Base-by-base conservation (phyloP, 2,113 vertebrate genomes). In the Spea bombifrons region DNA sequence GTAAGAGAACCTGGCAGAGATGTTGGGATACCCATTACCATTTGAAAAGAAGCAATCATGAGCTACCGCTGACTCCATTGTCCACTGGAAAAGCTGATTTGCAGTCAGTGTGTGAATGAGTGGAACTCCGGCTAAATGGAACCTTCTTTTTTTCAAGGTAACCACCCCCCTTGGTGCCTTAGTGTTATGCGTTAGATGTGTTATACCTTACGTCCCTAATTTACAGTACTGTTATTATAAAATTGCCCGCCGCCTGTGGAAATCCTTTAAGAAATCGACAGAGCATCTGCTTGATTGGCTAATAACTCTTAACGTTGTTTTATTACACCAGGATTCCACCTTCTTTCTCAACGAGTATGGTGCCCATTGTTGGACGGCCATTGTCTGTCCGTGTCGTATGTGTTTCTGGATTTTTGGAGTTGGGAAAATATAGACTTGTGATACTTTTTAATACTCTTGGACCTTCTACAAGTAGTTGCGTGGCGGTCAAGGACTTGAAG, bases 11-110 rank as follows among this genome's bases (percentile, higher is more conserved):
- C 93, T 94, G 93, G 94, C 94, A 94, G 92, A 94, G 89, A 95
- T 95, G 94, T 93, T 94, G 92, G 94, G 93, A 91, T 94, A 86
- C 83, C 89, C 92, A 98, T 98, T 99, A 96, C 95, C 97, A 98
- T 99, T 94, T 97, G 96, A 98, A 98, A 98, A 92, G 96, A 96
- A 91, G 95, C 95, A 97, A 98, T 98, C 96, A 97, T 92, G 93
- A 94, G 92, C 94, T 91, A 93, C 94, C 91, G 95, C 95, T 94
- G 95, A 94, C 94, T 91, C 95, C 94, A 95, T 98, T 99, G 97
- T 98, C 94, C 94, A 90, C 88, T 88, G 88, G 91, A 93, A 93
- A 92, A 85, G 90, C 92, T 93, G 95, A 96, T 96, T 95, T 95
- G 92, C 93, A 93, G 93, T 88, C 91, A 94, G 90, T 83, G 89